Evolutionary conservation across 2,888 invertebrate species (phyloP), one percentile per base, ranked within the genome.

Genomic region (Epiblema foenella): DNA sequence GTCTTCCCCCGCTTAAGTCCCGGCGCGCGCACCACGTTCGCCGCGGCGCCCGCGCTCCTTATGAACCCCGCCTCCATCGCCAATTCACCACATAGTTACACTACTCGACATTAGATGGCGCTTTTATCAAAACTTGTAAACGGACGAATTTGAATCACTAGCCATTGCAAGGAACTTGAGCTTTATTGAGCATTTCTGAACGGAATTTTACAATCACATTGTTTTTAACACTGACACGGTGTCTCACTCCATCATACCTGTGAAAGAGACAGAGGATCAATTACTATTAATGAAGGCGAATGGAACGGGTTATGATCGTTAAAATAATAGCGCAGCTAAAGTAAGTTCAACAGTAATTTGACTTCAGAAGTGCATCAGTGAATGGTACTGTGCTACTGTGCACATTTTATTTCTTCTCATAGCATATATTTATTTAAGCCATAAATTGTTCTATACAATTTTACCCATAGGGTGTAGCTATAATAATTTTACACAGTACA

Each of bases 1-100:
- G 95, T 95, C 87, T 96, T 96, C 77, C 97, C 97, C 83, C 97
- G 94, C 83, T 97, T 97, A 79, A 97, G 90, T 46, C 95, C 96
- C 33, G 97, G 97, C 79, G 96, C 96, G 76, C 97, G 94, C 74
- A 97, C 94, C 60, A 97, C 95, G 83, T 96, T 96, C 80, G 93
- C 94, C 74, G 93, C 79, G 69, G 78, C 78, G 62, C 80, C 82
- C 73, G 85, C 91, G 46, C 46, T 46, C 87, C 93, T 92, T 83
- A 93, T 93, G 73, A 84, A 93, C 75, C 93, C 93, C 83, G 91
- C 93, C 81, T 94, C 93, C 93, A 94, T 94, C 67, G 72, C 33
- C 33, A 33, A 33, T 33, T 33, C 33, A 33, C 74, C 86, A 79
- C 77, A 75, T 87, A 89, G 87, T 76, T 73, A 85, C 77, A 77